phyloP scores from a whole-genome alignment of 2,797 vertebrate species.

The Rachycentron canadum region DNA sequence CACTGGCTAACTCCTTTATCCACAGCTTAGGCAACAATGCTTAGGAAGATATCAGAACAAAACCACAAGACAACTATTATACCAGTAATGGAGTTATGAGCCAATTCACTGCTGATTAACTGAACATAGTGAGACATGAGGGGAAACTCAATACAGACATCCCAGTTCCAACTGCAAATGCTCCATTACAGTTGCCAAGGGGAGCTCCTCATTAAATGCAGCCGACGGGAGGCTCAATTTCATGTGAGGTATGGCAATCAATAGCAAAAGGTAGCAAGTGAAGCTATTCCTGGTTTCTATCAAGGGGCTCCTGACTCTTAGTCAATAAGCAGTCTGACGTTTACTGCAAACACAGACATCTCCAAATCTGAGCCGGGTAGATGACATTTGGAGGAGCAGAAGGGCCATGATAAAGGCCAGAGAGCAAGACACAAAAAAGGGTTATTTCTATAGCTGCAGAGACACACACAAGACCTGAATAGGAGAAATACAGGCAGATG shows the following conservation, averaged over 20 bases:
- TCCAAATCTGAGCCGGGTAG: constrained; percentile 44
- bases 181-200: constrained; percentile 72
- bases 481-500: constrained; percentile 12
- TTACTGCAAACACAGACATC: constrained; percentile 65
- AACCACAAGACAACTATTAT: constrained; percentile 37
- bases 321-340: constrained; percentile 71
- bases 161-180: constrained; percentile 65
- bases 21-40: constrained; percentile 5
- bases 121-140: constrained; percentile 56
- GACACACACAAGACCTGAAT: constrained; percentile 17
- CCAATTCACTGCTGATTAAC: constrained; percentile 54
- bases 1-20: constrained; percentile 18
- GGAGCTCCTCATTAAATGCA: constrained; percentile 76
- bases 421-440: constrained; percentile 40
- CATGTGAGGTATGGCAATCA: constrained; percentile 73
- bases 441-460: constrained; percentile 32
- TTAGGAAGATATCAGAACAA: constrained; percentile 24
- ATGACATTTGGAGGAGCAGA: constrained; percentile 46
- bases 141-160: constrained; percentile 68
- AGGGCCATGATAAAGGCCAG: constrained; percentile 31
- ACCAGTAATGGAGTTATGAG: constrained; percentile 47
- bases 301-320: constrained; percentile 60
- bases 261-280: constrained; percentile 66
- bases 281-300: constrained; percentile 73
- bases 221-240: constrained; percentile 75